A percentile compares a stretch with the other conserved stretches of the same genome.
Conservation (phyloP, 2,113 vertebrate species). For the Halcyon malimbica region DNA sequence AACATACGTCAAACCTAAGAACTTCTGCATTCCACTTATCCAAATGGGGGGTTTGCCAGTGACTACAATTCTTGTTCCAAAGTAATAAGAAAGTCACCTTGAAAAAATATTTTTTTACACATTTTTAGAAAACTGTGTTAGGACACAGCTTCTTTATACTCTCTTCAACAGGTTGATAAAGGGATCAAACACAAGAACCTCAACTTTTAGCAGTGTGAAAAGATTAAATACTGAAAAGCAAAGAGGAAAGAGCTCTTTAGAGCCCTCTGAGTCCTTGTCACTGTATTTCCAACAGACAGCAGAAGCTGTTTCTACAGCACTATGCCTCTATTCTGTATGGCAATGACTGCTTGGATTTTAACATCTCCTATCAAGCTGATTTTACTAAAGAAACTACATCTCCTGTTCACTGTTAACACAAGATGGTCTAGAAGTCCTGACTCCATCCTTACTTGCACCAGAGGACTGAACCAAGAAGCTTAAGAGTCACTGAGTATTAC, state of each 20-base stretch:
- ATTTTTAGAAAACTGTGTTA: not conserved
- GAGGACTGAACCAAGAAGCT: not conserved
- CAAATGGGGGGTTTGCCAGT: not conserved
- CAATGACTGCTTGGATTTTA: not conserved
- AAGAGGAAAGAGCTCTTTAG: not conserved
- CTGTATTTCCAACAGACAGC: not conserved
- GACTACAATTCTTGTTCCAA: not conserved
- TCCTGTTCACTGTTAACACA: not conserved
- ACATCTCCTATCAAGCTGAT: not conserved
- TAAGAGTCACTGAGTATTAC: not conserved
- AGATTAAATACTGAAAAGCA: not conserved
- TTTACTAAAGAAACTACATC: not conserved
- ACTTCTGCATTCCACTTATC: not conserved
- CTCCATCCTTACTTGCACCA: not conserved
- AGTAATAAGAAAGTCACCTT: not conserved
- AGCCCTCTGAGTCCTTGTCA: not conserved
- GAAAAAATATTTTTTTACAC: not conserved
- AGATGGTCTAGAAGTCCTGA: not conserved
- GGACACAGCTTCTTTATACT: not conserved
- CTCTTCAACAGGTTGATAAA: not conserved
- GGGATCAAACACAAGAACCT: not conserved
- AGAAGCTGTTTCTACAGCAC: not conserved
- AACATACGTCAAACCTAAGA: not conserved
- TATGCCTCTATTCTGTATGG: not conserved
- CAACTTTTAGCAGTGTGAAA: not conserved